Percentiles rank a stretch among this genome's conserved stretches.
phyloP scores from a whole-genome alignment of 2,113 vertebrate species.

The human (Homo sapiens) region GRCh38 chr16:22576501-22577000 shows the following conservation, averaged over 20 bases:
- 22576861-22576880: no score
- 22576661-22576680: not conserved
- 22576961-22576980: no score
- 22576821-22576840: not conserved
- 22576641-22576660: conserved; percentile 43
- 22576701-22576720: not conserved
- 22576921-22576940: no score
- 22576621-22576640: not conserved
- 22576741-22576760: not conserved
- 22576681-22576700: accelerated
- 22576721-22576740: not conserved
- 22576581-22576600: not conserved
- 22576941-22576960: no score
- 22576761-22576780: not conserved
- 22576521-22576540: not conserved
- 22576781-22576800: not conserved
- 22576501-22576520: not conserved
- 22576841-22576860: conserved; percentile 10
- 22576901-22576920: no score
- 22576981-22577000: no score
- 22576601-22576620: conserved; percentile 43
- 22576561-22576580: not conserved
- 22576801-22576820: not conserved
- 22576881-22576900: no score
- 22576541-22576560: accelerated